Percentiles rank a stretch among this genome's conserved stretches.
Evolutionary conservation across 1,140 invertebrate genomes (phyloP).

Genomic region (Sycobia sp.): DNA sequence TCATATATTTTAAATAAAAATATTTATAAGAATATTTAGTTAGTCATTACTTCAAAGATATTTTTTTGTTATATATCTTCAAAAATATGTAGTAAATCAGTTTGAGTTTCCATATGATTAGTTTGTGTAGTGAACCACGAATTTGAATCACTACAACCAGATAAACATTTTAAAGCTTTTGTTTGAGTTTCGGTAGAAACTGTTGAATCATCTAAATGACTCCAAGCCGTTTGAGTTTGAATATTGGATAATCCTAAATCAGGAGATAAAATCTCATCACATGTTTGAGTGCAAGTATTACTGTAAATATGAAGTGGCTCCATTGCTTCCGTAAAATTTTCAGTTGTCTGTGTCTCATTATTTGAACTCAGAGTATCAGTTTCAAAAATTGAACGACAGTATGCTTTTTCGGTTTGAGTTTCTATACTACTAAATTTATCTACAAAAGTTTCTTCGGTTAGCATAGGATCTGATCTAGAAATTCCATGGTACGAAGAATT

Average conservation of each 20-base stretch:
- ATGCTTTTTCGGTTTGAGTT: constrained; percentile 65
- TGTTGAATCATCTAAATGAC: constrained; percentile 50
- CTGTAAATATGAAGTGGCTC: constrained; percentile 60
- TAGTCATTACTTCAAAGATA: constrained; percentile 1
- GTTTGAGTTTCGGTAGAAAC: constrained; percentile 60
- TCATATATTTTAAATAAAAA: no score
- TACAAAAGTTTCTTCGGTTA: constrained; percentile 51
- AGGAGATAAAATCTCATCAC: constrained; percentile 62
- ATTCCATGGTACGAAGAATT: constrained; percentile 45
- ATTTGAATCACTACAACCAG: constrained; percentile 43
- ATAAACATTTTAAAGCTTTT: constrained; percentile 43
- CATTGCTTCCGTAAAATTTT: constrained; percentile 54
- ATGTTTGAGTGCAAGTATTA: constrained; percentile 69
- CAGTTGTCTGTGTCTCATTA: constrained; percentile 62
- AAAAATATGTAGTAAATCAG: constrained; percentile 56
- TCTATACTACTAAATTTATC: constrained; percentile 63
- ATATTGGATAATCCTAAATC: constrained; percentile 65
- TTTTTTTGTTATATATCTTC: constrained; percentile 49
- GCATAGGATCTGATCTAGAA: constrained; percentile 53
- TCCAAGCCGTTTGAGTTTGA: constrained; percentile 67
- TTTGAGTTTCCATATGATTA: constrained; percentile 61
- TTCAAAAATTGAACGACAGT: constrained; percentile 51
- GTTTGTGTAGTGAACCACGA: constrained; percentile 52
- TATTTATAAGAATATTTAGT: background rate
- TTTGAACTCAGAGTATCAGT: constrained; percentile 54